A percentile compares a stretch with the other conserved stretches of the same genome.
These are phyloP conservation scores for Standfussiana lucernea DNA, from an alignment of 2,888 invertebrate genomes.

Conservation along the genomic window DNA sequence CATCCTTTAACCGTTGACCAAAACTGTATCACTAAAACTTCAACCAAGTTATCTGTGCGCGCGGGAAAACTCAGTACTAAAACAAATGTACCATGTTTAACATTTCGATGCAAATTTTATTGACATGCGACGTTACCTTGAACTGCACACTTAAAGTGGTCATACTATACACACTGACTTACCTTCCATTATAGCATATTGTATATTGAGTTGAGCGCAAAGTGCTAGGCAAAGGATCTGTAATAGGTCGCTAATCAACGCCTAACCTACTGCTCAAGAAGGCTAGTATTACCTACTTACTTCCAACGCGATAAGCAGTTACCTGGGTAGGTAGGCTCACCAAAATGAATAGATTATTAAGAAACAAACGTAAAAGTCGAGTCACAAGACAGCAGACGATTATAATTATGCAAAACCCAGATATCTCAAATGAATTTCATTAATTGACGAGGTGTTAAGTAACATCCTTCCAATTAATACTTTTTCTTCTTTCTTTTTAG, in stretches of 20 bases:
- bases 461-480: not conserved
- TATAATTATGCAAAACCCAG: not conserved
- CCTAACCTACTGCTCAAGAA: constrained; percentile 51
- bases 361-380: not conserved
- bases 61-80: no score
- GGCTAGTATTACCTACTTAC: constrained; percentile 23
- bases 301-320: constrained; percentile 7
- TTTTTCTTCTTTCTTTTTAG: not conserved
- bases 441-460: not conserved
- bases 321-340: not conserved
- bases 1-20: not conserved
- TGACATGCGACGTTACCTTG: no score
- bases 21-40: no score
- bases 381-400: not conserved
- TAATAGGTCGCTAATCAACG: constrained; percentile 48
- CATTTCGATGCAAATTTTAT: no score
- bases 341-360: no score
- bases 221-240: constrained; percentile 38
- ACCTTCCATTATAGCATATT: not conserved
- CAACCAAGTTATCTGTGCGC: no score
- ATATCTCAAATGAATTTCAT: not conserved
- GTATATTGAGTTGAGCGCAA: constrained; percentile 31
- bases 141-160: no score
- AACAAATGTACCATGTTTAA: no score
- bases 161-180: no score